A percentile compares a stretch with the other conserved stretches of the same genome.
phyloP scores from a whole-genome alignment of 2,113 vertebrate species.

The Chascanopsetta lugubris region DNA sequence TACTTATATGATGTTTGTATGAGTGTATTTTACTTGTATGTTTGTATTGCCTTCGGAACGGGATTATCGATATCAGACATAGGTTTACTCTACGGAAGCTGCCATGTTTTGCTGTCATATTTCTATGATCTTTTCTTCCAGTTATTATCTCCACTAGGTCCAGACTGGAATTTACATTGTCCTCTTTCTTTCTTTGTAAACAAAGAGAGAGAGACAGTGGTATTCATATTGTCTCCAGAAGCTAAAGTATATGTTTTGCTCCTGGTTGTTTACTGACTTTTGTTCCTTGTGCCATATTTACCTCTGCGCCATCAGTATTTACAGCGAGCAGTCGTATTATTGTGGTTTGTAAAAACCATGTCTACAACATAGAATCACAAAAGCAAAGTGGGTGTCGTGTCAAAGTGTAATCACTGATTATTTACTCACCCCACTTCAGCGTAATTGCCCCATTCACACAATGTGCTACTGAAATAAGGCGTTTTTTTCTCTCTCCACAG shows the following conservation, averaged over 20 bases:
- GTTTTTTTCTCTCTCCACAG: not conserved
- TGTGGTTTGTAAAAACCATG: constrained; percentile 13
- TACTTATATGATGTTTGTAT: too few relatives aligned
- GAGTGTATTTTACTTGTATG: too few relatives aligned
- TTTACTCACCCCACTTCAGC: not conserved
- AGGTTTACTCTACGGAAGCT: too few relatives aligned
- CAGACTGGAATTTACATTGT: too few relatives aligned
- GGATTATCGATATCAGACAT: too few relatives aligned
- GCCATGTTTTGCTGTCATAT: too few relatives aligned
- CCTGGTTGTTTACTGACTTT: not conserved
- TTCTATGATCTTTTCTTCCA: too few relatives aligned
- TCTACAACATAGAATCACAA: too few relatives aligned
- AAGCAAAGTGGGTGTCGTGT: constrained; percentile 1
- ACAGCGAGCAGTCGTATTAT: constrained; percentile 27
- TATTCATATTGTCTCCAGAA: not conserved
- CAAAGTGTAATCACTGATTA: constrained; percentile 19
- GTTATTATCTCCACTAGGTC: too few relatives aligned
- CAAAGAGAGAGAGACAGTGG: not conserved
- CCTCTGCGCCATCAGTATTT: constrained; percentile 11
- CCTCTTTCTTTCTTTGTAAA: too few relatives aligned
- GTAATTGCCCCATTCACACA: constrained; percentile 2
- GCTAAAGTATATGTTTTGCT: constrained; percentile 3
- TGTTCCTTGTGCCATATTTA: constrained; percentile 1
- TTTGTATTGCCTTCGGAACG: too few relatives aligned
- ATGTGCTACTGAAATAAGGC: not conserved